A percentile compares a stretch with the other conserved stretches of the same genome.
phyloP scores from a whole-genome alignment of 1,140 invertebrate species.

The Hydropsyche tenuis region DNA sequence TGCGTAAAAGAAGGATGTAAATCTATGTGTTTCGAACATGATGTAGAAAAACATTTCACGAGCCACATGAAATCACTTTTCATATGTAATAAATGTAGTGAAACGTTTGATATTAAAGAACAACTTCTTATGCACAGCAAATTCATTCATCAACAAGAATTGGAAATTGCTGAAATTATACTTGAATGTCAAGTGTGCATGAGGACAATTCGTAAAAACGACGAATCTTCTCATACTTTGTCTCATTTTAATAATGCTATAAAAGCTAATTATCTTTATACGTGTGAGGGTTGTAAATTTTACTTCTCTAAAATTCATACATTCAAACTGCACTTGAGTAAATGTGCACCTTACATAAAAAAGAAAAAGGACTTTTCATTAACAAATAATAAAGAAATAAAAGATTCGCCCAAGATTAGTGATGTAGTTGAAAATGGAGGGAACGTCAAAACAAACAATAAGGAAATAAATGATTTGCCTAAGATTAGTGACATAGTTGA shows the following conservation, averaged over 20 bases:
- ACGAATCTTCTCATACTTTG: neutral
- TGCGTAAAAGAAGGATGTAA: conserved; percentile 57
- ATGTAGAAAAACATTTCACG: conserved; percentile 58
- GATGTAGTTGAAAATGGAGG: too few species aligned
- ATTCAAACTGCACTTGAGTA: neutral
- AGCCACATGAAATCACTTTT: conserved; percentile 58
- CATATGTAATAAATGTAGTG: conserved; percentile 57
- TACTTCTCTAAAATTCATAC: neutral
- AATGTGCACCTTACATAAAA: neutral
- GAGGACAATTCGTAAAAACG: neutral
- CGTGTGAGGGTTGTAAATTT: neutral
- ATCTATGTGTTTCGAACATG: conserved; percentile 52
- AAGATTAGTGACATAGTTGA: too few species aligned
- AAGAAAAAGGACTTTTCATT: neutral
- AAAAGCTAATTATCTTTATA: neutral
- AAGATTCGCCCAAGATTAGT: too few species aligned
- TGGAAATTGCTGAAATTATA: neutral
- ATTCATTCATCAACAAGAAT: neutral
- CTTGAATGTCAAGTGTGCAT: neutral
- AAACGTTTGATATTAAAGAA: conserved; percentile 10
- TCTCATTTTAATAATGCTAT: neutral
- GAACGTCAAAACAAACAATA: too few species aligned
- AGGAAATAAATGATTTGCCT: neutral
- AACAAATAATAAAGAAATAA: too few species aligned
- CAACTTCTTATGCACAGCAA: neutral